Base-by-base conservation (phyloP, 2,113 vertebrate genomes). In the Peromyscus maniculatus region DNA sequence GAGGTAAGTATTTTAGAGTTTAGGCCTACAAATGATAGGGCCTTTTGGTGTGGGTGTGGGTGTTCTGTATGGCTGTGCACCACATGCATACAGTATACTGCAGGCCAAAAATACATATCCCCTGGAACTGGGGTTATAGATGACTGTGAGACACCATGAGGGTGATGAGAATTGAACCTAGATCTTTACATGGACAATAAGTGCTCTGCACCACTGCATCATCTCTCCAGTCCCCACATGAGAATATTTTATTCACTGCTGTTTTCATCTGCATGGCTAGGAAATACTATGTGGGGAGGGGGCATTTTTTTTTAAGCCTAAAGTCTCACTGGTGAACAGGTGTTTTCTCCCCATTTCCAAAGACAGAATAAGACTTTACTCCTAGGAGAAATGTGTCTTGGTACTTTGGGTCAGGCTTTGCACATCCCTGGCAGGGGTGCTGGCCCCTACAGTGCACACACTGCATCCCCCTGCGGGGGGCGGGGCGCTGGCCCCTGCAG, bases 251-350 rank as follows among this genome's bases (percentile, higher is more conserved):
- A 52, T 52, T 79, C n/a, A 12, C 43, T 74, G n/a, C 9, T 22
- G 19, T 59, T 82, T 24, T 82, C 39, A 57, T 69, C 22, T 91
- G 31, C 49, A 71, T 89, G 15, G 43, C 84, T 92, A 49, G 83
- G 72, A 67, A 86, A 67, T 43, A 84, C 10, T 15, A 1, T 69
- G 31, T 69, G 31, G 57, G 3, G 57, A 10, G 0, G 22, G 24
- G 3, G 0, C 1, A 1, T 1, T 13, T n/a, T 6, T 33, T 16
- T 21, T 4, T 21, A 64, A 92, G 66, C 39, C 62, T 52, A 55
- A 22, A 66, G 3, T 91, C 43, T 94, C 24, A 77, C 13, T 75
- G n/a, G 36, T 28, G 16, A 89, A 5, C 1, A 6, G n/a, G 12
- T 79, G 69, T 79, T 66, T 24, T 22, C 43, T 12, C 11, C 39